Base-by-base conservation (phyloP, 2,888 invertebrate genomes). In the Cantharis lateralis region DNA sequence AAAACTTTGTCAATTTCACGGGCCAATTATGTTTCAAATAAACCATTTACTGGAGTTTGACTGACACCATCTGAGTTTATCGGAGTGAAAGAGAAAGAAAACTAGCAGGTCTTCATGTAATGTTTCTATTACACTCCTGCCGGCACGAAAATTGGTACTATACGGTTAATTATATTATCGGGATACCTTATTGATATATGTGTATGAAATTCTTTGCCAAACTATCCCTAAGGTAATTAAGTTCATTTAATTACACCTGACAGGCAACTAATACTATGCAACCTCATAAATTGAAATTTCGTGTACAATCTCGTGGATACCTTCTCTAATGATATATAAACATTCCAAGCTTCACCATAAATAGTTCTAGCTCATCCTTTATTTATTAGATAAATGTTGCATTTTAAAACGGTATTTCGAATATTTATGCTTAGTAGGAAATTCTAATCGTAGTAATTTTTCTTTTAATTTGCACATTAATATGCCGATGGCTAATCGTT, bases 181-280 rank as follows among this genome's bases (percentile, higher is more conserved):
- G 73, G 72, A 74, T 69, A 74, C 69, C 68, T 76, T 82, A 81
- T 82, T 83, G 86, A 86, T 86, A 84, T 85, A 84, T 84, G 84
- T 82, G 83, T 84, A 83, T 83, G 84, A 85, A 86, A 87, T 87
- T 87, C 86, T 87, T 87, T 85, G 83, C 83, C 80, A 84, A 87
- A 87, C 87, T 87, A 87, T 87, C 87, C 85, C 81, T 84, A 83
- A 85, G 82, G 85, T 86, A 87, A 88, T 87, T 87, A 87, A 85
- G 86, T 84, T 84, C 85, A 87, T 88, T 88, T 87, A 87, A 88
- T 88, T 87, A 87, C 85, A 86, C 84, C 64, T 86, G 87, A 86
- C 87, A 86, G 86, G 83, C 84, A 86, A 87, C 86, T 87, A 87
- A 87, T 87, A 85, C 85, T 84, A 83, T 84, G 83, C 84, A 84